Conservation (phyloP, 2,888 invertebrate species). For the Sphaerophoria taeniata region DNA sequence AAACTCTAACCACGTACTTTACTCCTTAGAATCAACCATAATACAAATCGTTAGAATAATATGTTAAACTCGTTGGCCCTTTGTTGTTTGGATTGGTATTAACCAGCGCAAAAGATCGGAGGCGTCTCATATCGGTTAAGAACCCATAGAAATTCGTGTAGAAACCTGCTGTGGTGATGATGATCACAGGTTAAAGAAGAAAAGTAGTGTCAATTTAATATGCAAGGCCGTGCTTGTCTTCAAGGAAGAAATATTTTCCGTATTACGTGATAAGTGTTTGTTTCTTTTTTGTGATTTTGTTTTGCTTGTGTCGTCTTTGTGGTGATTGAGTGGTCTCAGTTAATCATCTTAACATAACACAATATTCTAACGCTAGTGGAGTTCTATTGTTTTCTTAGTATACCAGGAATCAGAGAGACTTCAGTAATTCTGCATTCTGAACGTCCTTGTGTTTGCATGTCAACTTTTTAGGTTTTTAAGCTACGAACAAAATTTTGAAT, state of each 20-base stretch:
- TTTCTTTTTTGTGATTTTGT: slow-evolving; percentile 5
- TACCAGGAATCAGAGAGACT: too few species aligned
- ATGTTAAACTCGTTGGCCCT: slow-evolving; percentile 57
- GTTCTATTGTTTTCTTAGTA: not conserved
- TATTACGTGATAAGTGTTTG: slow-evolving; percentile 68
- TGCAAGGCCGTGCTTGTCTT: slow-evolving; percentile 61
- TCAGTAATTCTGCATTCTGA: too few species aligned
- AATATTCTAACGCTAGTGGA: slow-evolving; percentile 2
- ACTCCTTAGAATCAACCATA: slow-evolving; percentile 63
- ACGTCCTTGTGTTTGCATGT: too few species aligned
- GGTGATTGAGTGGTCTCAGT: slow-evolving; percentile 49
- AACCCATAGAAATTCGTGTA: slow-evolving; percentile 37
- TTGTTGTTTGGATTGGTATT: slow-evolving; percentile 32
- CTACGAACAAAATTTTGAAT: too few species aligned
- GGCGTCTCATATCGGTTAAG: slow-evolving; percentile 66
- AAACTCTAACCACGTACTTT: slow-evolving; percentile 65
- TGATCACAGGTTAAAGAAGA: slow-evolving; percentile 5
- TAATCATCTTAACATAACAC: slow-evolving; percentile 19
- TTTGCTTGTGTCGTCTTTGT: not conserved
- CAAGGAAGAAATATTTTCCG: slow-evolving; percentile 71
- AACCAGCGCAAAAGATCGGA: slow-evolving; percentile 58
- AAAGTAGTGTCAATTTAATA: slow-evolving; percentile 58
- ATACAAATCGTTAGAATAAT: slow-evolving; percentile 66
- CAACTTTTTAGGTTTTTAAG: too few species aligned
- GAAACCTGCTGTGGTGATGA: slow-evolving; percentile 11